Conservation (phyloP, 2,797 vertebrate species). For the Esox lucius region DNA sequence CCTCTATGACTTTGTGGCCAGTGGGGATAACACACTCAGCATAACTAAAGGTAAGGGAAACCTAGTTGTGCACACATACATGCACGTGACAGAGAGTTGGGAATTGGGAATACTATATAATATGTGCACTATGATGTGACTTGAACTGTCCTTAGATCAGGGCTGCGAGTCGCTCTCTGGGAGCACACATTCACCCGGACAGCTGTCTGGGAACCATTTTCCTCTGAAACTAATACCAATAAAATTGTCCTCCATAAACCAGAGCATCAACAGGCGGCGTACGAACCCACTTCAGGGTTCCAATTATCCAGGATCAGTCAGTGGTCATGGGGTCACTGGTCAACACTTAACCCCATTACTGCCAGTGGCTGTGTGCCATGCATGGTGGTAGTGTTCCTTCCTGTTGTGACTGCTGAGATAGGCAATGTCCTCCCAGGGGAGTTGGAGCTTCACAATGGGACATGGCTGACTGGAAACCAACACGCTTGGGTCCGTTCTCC, state of each 20-base stretch:
- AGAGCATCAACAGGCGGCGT: neutral
- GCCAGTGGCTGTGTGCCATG: neutral
- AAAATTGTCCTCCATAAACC: neutral
- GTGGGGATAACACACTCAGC: constrained; percentile 97
- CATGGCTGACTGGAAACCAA: constrained; percentile 41
- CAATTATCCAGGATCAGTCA: constrained; percentile 8
- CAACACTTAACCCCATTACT: neutral
- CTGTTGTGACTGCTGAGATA: neutral
- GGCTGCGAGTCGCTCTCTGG: neutral
- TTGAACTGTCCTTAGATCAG: neutral
- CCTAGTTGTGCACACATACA: neutral
- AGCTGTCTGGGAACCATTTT: neutral
- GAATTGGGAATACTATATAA: neutral
- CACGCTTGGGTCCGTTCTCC: constrained; percentile 37
- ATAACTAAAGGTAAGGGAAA: constrained; percentile 92
- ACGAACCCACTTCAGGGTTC: constrained; percentile 5
- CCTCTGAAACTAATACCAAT: neutral
- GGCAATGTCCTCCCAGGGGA: constrained; percentile 14
- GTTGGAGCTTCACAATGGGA: constrained; percentile 10
- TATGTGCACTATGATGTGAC: neutral
- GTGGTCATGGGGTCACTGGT: neutral
- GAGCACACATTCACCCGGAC: neutral
- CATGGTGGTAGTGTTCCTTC: neutral
- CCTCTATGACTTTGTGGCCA: constrained; percentile 96
- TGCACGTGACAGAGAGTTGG: neutral